A percentile compares a stretch with the other conserved stretches of the same genome.
These are phyloP conservation scores for Onychomys leucogaster DNA, from an alignment of 2,797 vertebrate species.

Conservation along the genomic window DNA sequence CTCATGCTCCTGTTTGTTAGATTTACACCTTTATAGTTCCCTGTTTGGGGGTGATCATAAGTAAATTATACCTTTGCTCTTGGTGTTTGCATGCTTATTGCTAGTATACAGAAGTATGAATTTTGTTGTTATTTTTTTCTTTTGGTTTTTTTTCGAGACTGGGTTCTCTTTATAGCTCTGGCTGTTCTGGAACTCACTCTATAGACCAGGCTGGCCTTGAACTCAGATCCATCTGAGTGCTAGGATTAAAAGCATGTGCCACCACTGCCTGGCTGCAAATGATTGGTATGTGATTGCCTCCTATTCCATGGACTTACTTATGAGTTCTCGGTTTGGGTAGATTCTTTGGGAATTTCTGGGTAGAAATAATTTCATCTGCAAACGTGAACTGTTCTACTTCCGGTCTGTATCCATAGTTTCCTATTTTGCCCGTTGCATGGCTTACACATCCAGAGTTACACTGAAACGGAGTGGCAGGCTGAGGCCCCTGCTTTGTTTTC, in stretches of 20 bases:
- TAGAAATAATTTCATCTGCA: constrained; percentile 15
- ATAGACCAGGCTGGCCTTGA: background rate
- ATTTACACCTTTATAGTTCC: background rate
- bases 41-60: background rate
- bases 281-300: background rate
- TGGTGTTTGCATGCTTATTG: background rate
- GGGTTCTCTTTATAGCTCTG: background rate
- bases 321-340: background rate
- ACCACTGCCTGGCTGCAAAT: background rate
- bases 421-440: background rate
- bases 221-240: background rate
- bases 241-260: background rate
- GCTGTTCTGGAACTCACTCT: background rate
- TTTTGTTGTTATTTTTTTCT: background rate
- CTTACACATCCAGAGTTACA: background rate
- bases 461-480: background rate
- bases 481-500: background rate
- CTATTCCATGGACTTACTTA: background rate
- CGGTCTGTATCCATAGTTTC: background rate
- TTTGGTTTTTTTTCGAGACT: background rate
- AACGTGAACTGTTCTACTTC: background rate
- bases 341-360: constrained; percentile 23
- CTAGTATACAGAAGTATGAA: background rate
- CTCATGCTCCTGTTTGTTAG: background rate
- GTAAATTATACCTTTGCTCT: background rate